A percentile compares a stretch with the other conserved stretches of the same genome.
Evolutionary conservation across 2,888 invertebrate genomes (phyloP).

Genomic region (Nephrotoma guestfalica): DNA sequence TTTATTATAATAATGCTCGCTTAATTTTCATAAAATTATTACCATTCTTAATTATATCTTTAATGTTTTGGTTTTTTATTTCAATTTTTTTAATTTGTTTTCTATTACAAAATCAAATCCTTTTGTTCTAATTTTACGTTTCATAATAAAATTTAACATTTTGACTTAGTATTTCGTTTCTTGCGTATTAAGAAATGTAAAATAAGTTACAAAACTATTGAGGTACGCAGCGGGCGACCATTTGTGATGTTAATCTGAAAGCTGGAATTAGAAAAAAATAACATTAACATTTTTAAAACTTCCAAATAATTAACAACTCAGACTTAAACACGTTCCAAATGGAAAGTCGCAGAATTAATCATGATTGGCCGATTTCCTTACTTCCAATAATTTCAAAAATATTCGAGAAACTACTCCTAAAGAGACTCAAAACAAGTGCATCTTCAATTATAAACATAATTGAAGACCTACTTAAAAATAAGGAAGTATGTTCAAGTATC

Average conservation of each 20-base stretch:
- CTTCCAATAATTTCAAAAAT: too few species aligned
- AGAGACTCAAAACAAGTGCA: too few species aligned
- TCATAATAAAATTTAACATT: background rate
- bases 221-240: background rate
- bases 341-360: too few species aligned
- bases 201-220: background rate
- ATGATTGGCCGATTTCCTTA: too few species aligned
- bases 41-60: background rate
- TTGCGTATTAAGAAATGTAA: background rate
- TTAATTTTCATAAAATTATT: background rate
- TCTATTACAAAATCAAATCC: background rate
- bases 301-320: too few species aligned
- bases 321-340: too few species aligned
- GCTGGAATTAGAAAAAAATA: background rate
- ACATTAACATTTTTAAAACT: too few species aligned
- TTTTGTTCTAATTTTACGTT: background rate
- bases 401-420: too few species aligned
- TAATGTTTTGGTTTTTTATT: background rate
- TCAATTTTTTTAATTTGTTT: background rate
- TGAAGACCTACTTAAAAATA: too few species aligned
- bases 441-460: too few species aligned
- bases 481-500: too few species aligned
- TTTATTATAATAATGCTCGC: background rate
- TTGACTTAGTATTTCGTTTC: background rate
- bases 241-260: background rate